Base-by-base conservation (phyloP, 1,140 invertebrate species). In the Drosophila funebris region DNA sequence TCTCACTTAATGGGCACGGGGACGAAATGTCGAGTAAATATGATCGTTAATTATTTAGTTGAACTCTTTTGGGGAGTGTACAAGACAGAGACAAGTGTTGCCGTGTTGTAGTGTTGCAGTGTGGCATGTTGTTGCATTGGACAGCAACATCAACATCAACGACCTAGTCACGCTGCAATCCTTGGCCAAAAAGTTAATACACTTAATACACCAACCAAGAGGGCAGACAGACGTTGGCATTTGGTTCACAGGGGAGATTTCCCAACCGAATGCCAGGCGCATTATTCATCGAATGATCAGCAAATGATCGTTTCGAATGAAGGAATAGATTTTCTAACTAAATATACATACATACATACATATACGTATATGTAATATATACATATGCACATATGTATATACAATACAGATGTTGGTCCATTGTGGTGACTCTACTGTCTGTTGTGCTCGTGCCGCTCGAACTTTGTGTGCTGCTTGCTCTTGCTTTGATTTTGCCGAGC, bases 1-100 rank as follows among this genome's bases (percentile, higher is more conserved):
- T 50, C 56, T 57, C 53, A 72, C 48, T 67, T 53, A 72, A 72
- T 72, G 63, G 69, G 62, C 54, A 72, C 69, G 68, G 68, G 68
- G 68, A 71, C 68, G 53, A 66, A 50, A 71, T 71, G 43, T 22
- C 60, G 37, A 69, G 58, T 61, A 37, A 70, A 37, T n/a, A 52
- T 53, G 62, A 66, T 56, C 52, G 14, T 18, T 29, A 60, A 48
- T 58, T 33, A 22, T 29, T 36, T n/a, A 36, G 33, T 36, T 36
- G 33, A 36, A 11, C 33, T 36, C n/a, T 36, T 36, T 36, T 36
- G 11, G 33, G 33, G 33, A 14, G 22, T n/a, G n/a, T n/a, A n/a
- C n/a, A n/a, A 48, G 24, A 29, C 44, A 29, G 44, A 7, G 5
- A 27, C n/a, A n/a, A n/a, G n/a, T n/a, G n/a, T n/a, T n/a, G n/a